Base-by-base conservation (phyloP, 2,797 vertebrate genomes). In the Protonibea diacanthus region DNA sequence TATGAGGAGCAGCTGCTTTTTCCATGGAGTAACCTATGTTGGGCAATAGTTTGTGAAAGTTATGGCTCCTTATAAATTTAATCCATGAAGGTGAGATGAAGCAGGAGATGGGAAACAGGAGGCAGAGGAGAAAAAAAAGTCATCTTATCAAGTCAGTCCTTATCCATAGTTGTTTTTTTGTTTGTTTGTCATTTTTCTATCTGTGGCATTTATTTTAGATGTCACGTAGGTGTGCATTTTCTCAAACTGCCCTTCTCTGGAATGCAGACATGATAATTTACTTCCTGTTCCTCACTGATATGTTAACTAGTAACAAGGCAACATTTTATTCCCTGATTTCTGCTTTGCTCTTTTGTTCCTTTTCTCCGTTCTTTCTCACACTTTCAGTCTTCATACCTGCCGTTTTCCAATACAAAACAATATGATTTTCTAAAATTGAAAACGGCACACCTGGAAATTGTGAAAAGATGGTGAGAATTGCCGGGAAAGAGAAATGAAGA, bases 21-120 rank as follows among this genome's bases (percentile, higher is more conserved):
- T 62, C 38, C 61, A 62, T 38, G 33, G 74, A 69, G 81, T 57
- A 68, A 53, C 11, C 17, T 2, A n/a, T 64, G 62, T 45, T 74
- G 23, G 15, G 65, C 47, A 84, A 76, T 1, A 5, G 49, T 71
- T 58, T 74, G 56, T 71, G 13, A 90, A 87, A 84, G 62, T 75
- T 70, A 44, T 40, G 58, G 45, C 40, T 51, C 6, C n/a, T 61
- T 62, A 86, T 74, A 78, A 81, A 88, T 82, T 69, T 58, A 71
- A 71, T 75, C 56, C 62, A 64, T 66, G n/a, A 77, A 63, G 86
- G 52, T 61, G 64, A 79, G 48, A 77, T 62, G 58, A 75, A 58
- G 25, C 75, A 67, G 18, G 68, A 75, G 57, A 27, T 20, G 23
- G 45, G 40, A 58, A 67, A 74, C 10, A 64, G 20, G 12, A 71